Base-by-base conservation (phyloP, 2,113 vertebrate genomes). In the Anser cygnoides region DNA sequence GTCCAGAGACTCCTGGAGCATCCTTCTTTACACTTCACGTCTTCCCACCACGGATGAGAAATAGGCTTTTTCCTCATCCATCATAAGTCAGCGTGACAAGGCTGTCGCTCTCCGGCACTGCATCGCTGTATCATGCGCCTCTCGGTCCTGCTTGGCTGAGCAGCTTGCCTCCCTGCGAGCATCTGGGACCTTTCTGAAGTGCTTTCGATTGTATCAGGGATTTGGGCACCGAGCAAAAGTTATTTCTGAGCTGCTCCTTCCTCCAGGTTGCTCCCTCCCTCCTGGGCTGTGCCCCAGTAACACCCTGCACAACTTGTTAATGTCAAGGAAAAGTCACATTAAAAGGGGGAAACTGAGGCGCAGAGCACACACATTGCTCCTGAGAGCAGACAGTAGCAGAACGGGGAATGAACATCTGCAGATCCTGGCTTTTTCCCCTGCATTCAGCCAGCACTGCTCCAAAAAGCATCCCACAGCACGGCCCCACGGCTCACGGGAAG, bases 11-110 rank as follows among this genome's bases (percentile, higher is more conserved):
- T 93, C 95, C 37, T 1, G 77, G 83, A 17, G 93, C 96, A 97
- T 97, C 97, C 92, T 97, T 98, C 97, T 98, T 98, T 97, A 97
- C 96, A 97, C 97, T 96, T 92, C 96, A 86, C 96, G 82, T 97
- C 97, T 94, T 85, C 93, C 95, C 84, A 44, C 83, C 52, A 25
- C n/a, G 44, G 94, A 96, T 92, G 97, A 98, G 96, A 97, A 97
- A 98, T 97, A n/a, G 97, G 89, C 96, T 97, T 96, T 96, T 73
- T 55, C 95, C 97, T 97, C 98, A 98, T 98, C 98, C 97, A 97
- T 98, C 98, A 97, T 96, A 95, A 96, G 97, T 97, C 97, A 94
- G 96, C 7, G 2, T 97, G 98, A 98, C 98, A 98, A 46, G 92
- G 92, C 97, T 96, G 96, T 96, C 63, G n/a, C 8, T 96, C 97